phyloP scores from a whole-genome alignment of 1,140 invertebrate species.

The Paralvinella palmiformis region DNA sequence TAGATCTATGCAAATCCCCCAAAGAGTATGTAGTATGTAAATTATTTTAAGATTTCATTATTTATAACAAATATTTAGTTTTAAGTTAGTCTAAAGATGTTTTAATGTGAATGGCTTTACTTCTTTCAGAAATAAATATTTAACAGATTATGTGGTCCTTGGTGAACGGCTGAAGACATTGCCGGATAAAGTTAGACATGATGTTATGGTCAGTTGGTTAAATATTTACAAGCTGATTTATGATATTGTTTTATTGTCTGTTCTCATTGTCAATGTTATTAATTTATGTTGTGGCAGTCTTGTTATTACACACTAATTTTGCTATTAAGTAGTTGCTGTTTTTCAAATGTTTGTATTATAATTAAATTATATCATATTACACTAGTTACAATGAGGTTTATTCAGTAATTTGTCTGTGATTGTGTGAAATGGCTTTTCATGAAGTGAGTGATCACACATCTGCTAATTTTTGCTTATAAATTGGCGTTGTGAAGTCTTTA shows the following conservation, averaged over 20 bases:
- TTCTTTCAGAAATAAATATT: slow-evolving; percentile 43
- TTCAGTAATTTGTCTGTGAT: too few relatives aligned
- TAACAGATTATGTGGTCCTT: slow-evolving; percentile 45
- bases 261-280: background rate
- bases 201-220: slow-evolving; percentile 47
- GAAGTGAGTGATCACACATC: too few relatives aligned
- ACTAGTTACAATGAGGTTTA: background rate
- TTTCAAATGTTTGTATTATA: background rate
- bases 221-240: too few relatives aligned
- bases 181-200: slow-evolving; percentile 46
- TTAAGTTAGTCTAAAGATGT: background rate
- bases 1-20: background rate
- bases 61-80: background rate
- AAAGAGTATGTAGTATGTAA: background rate
- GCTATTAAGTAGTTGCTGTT: background rate
- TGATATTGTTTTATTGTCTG: background rate
- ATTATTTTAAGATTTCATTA: background rate
- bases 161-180: slow-evolving; percentile 40
- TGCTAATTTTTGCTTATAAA: too few relatives aligned
- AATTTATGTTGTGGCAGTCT: background rate
- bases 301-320: background rate
- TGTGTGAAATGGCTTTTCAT: too few relatives aligned
- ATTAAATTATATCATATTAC: background rate
- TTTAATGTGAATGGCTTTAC: background rate
- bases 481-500: too few relatives aligned